Base-by-base conservation (phyloP, 2,113 vertebrate species). In the Lamprotornis superbus region DNA sequence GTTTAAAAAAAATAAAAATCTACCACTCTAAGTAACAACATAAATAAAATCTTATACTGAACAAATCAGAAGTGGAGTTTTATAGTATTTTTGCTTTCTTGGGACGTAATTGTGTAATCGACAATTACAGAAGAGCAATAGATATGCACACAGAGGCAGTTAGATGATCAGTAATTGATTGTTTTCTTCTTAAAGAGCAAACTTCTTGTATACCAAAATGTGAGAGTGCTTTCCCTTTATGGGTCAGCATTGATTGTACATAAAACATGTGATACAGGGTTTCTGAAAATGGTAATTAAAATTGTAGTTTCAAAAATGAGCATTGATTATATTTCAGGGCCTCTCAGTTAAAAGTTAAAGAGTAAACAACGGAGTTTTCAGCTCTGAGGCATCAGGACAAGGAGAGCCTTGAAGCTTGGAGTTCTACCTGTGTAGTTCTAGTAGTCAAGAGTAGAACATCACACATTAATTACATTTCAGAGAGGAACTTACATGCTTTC, bases 281-380 rank as follows among this genome's bases (percentile, higher is more conserved):
- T 83, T 95, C 85, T 93, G 95, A 87, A 94, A 91, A 83, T 52
- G 39, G 82, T 95, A 97, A 97, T 97, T 97, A 97, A 97, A 96
- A 87, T 82, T 76, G 95, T 93, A 88, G 78, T 95, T 95, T 96
- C 57, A 80, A 5, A 94, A 91, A 83, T 63, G 80, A 96, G 28
- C 76, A 95, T 53, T 93, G 97, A 97, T 96, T 97, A 64, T 80
- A 76, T 96, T 97, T 95, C 81, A 76, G 37, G 67, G 82, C 92
- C 63, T 94, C 80, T 76, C 85, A 65, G 77, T 78, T 96, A 94
- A 88, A 96, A 90, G 82, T 85, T 82, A 70, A n/a, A 40, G 49
- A 53, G 55, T 77, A 93, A 95, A 79, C 78, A 87, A 37, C 76
- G 71, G 68, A 73, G 86, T 33, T 78, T 90, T 93, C 79, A 89